Evolutionary conservation across 2,888 invertebrate species (phyloP).

Genomic region (Hemicrepidius hirtus): DNA sequence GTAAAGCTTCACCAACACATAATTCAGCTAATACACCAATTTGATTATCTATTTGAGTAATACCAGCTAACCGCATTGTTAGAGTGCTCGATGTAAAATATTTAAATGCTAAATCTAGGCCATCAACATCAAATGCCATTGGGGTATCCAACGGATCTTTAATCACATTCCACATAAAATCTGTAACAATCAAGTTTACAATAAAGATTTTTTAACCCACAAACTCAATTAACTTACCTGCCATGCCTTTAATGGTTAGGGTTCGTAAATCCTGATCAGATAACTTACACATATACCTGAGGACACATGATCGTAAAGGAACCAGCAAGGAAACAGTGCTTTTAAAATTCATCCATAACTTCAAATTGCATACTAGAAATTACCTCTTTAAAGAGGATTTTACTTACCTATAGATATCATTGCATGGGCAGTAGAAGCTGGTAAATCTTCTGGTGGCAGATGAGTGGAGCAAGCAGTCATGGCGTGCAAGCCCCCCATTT

Average conservation of each 20-base stretch:
- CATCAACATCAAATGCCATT: constrained; percentile 91
- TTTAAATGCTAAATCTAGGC: constrained; percentile 94
- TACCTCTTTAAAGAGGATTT: not conserved
- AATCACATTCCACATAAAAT: constrained; percentile 97
- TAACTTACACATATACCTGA: constrained; percentile 94
- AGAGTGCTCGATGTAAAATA: constrained; percentile 96
- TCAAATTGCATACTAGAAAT: constrained; percentile 86
- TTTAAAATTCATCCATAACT: constrained; percentile 94
- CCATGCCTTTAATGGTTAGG: constrained; percentile 93
- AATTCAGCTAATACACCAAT: constrained; percentile 94
- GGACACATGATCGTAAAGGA: constrained; percentile 89
- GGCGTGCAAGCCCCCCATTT: constrained; percentile 90
- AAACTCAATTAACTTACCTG: constrained; percentile 81
- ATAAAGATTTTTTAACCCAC: not conserved
- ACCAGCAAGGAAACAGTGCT: constrained; percentile 92
- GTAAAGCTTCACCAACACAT: constrained; percentile 90
- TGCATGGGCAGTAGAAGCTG: constrained; percentile 92
- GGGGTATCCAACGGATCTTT: constrained; percentile 93
- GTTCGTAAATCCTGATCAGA: constrained; percentile 93
- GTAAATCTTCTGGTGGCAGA: constrained; percentile 82
- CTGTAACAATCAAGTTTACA: constrained; percentile 69
- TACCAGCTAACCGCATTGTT: constrained; percentile 94
- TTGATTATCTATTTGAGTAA: constrained; percentile 95
- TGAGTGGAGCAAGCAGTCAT: constrained; percentile 91
- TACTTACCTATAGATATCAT: constrained; percentile 84